Base-by-base conservation (phyloP, 2,113 vertebrate species). In the Ancistrus triradiatus region DNA sequence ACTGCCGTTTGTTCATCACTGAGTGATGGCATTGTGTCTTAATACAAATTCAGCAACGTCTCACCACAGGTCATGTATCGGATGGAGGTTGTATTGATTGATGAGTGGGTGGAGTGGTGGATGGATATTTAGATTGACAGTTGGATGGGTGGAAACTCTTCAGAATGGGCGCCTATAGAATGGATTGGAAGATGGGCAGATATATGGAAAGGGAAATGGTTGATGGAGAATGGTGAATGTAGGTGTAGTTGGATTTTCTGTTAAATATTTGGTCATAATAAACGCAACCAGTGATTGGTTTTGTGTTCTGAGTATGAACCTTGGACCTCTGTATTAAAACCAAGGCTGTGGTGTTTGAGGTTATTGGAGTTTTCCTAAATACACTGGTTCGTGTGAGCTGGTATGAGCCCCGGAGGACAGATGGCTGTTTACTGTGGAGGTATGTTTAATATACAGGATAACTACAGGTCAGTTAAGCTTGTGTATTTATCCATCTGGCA, bases 401-500 rank as follows among this genome's bases (percentile, higher is more conserved):
- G 7, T 15, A 22, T 22, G 13, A 55, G 14, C 28, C n/a, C n/a
- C n/a, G n/a, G n/a, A 53, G 4, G 13, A 24, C 55, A 57, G 55
- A 42, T 56, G 52, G 51, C 28, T 19, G 11, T 40, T 40, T 57
- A 63, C 56, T 62, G 33, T 38, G 56, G 27, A 64, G 49, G 49
- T 50, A 9, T 61, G 56, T 56, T 53, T 42, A 13, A 37, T 42
- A 35, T 24, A 64, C 43, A 35, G 35, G 27, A 42, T 14, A 14
- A 46, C 13, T 38, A 7, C 55, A 19, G 66, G 33, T 66, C 27
- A 50, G 47, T 50, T 25, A 35, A 49, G 24, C 56, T 27, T 44
- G 50, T 64, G 55, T 55, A 49, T 11, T 31, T 62, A 51, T 7
- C 62, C 67, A 57, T 66, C 67, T 74, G 72, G 33, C 28, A 13